Conservation (phyloP, 2,888 invertebrate species). For the Globia sparganii region DNA sequence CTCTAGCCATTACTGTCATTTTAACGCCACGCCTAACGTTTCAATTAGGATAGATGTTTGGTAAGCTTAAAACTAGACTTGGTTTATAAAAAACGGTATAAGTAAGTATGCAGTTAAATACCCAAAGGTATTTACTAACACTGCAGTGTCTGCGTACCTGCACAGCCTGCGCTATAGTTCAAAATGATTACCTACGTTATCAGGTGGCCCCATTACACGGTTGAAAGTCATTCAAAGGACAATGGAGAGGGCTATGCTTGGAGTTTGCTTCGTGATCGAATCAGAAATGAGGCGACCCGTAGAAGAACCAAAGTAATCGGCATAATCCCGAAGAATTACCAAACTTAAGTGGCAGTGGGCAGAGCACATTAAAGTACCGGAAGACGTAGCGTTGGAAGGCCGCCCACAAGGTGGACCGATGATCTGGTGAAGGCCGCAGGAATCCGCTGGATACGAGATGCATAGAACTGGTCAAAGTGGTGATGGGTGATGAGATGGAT, state of each 20-base stretch:
- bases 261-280: neutral
- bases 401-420: too few relatives aligned
- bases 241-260: neutral
- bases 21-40: neutral
- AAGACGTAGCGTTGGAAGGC: neutral
- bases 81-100: neutral
- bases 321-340: neutral
- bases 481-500: too few relatives aligned
- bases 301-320: neutral
- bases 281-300: neutral
- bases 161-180: too few relatives aligned
- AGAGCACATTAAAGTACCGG: neutral
- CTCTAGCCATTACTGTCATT: slow-evolving; percentile 2
- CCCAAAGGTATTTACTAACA: neutral
- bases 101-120: too few relatives aligned
- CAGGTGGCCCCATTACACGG: neutral
- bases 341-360: neutral
- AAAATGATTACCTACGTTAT: neutral
- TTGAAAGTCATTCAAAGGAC: neutral
- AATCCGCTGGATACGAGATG: neutral
- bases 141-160: neutral
- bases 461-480: neutral
- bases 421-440: neutral
- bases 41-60: neutral
- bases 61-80: too few relatives aligned